Base-by-base conservation (phyloP, 2,797 vertebrate genomes). In the Sibirionetta formosa region DNA sequence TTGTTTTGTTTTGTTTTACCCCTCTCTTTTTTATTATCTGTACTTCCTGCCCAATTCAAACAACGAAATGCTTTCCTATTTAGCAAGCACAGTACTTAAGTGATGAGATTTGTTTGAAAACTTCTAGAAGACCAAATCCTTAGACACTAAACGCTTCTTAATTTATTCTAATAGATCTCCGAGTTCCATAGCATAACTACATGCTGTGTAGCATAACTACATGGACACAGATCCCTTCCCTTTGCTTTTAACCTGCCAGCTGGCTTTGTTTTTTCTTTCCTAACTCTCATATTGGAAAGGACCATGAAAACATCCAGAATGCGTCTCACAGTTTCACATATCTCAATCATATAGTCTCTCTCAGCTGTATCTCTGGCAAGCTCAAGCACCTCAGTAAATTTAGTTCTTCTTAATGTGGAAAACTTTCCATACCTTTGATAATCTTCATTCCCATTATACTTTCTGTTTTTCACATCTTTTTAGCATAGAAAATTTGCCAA, bases 61-160 rank as follows among this genome's bases (percentile, higher is more conserved):
- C 82, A 95, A 82, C 23, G 44, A 85, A 80, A 75, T 72, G 22
- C 23, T 77, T 96, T 97, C 64, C 70, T 92, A 77, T 84, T 92
- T 80, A 78, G 72, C 70, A 88, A 80, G 40, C 50, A 26, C 1
- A 0, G 33, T 56, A 77, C 63, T 86, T 84, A 80, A 85, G 66
- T 35, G 14, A 23, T 23, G 42, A 80, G n/a, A 78, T 71, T 86
- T 86, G 78, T 90, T 92, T 82, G 68, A 84, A 95, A 94, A 93
- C 33, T 71, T 88, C n/a, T 51, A 42, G 9, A 72, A 17, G 38
- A 65, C 0, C 1, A 35, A 80, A 75, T 7, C 33, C 17, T 36
- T 58, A 60, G 69, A 60, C 57, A 79, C 27, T 42, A 83, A 91
- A 79, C 50, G 23, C 7, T 82, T 12, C 16, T 86, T 94, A 82